phyloP scores from a whole-genome alignment of 1,140 invertebrate genomes.

The Drosophila seguyi region DNA sequence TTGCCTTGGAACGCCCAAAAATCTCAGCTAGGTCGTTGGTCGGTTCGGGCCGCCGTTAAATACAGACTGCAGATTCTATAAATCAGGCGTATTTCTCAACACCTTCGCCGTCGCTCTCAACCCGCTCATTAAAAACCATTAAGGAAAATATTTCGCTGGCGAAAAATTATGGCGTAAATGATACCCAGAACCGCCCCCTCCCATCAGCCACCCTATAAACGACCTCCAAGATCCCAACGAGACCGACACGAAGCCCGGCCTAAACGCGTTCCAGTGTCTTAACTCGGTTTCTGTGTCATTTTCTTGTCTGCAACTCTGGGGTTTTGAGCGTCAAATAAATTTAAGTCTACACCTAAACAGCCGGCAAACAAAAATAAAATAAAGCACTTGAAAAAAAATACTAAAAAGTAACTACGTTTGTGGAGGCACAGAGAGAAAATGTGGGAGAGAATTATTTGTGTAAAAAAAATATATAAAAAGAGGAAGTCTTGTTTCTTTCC shows the following conservation, averaged over 20 bases:
- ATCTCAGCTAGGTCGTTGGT: constrained; percentile 25
- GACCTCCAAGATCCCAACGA: constrained; percentile 41
- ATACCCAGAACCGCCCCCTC: constrained; percentile 58
- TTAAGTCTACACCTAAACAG: constrained; percentile 69
- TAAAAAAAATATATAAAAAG: too few species aligned
- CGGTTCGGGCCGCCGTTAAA: constrained; percentile 60
- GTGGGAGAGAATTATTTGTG: neutral
- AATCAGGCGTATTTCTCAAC: constrained; percentile 81
- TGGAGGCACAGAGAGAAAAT: neutral
- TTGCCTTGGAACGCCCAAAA: constrained; percentile 52
- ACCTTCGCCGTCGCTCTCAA: constrained; percentile 54
- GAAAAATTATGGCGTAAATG: constrained; percentile 82
- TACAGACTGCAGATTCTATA: constrained; percentile 72
- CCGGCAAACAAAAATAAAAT: constrained; percentile 55
- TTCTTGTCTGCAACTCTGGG: constrained; percentile 72
- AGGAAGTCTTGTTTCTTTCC: too few species aligned
- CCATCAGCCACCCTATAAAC: constrained; percentile 56
- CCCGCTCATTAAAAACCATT: constrained; percentile 81
- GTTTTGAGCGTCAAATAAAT: constrained; percentile 78
- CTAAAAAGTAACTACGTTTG: constrained; percentile 36
- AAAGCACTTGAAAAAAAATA: constrained; percentile 29
- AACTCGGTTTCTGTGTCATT: constrained; percentile 82
- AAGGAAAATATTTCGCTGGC: constrained; percentile 76
- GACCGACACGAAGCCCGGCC: constrained; percentile 33
- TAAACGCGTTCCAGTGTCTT: constrained; percentile 58